Evolutionary conservation across 2,797 vertebrate species (phyloP).

Genomic region (Hemibagrus guttatus): DNA sequence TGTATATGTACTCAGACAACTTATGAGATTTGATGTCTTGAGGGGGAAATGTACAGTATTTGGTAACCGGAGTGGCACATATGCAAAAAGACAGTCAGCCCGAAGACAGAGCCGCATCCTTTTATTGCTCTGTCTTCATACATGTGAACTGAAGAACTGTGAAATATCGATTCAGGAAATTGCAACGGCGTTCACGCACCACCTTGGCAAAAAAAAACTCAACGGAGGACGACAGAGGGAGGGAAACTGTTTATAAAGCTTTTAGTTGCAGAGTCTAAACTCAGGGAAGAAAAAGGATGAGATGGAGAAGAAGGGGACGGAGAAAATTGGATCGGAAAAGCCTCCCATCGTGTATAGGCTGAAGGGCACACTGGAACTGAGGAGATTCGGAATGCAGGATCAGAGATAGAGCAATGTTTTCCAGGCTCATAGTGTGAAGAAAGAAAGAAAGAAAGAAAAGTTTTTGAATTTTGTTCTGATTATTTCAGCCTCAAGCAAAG

Average conservation of each 20-base stretch:
- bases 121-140: conserved; percentile 73
- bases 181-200: conserved; percentile 76
- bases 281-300: conserved; percentile 61
- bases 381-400: conserved; percentile 74
- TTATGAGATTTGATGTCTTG: conserved; percentile 79
- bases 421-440: conserved; percentile 56
- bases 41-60: conserved; percentile 59
- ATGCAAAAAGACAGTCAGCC: conserved; percentile 76
- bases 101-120: conserved; percentile 71
- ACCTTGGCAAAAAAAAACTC: conserved; percentile 73
- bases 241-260: conserved; percentile 82
- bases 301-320: conserved; percentile 50
- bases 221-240: conserved; percentile 63
- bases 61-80: conserved; percentile 65
- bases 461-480: neutral
- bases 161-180: conserved; percentile 80
- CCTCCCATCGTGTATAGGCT: conserved; percentile 53
- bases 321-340: conserved; percentile 62
- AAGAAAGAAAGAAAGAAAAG: neutral
- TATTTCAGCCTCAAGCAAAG: conserved; percentile 60
- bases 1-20: conserved; percentile 51
- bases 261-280: conserved; percentile 76
- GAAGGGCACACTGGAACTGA: conserved; percentile 66
- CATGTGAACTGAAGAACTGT: conserved; percentile 53
- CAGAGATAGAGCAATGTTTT: conserved; percentile 65